Evolutionary conservation across 2,888 invertebrate species (phyloP), one percentile per base, ranked within the genome.

Genomic region (Bombyx huttoni): DNA sequence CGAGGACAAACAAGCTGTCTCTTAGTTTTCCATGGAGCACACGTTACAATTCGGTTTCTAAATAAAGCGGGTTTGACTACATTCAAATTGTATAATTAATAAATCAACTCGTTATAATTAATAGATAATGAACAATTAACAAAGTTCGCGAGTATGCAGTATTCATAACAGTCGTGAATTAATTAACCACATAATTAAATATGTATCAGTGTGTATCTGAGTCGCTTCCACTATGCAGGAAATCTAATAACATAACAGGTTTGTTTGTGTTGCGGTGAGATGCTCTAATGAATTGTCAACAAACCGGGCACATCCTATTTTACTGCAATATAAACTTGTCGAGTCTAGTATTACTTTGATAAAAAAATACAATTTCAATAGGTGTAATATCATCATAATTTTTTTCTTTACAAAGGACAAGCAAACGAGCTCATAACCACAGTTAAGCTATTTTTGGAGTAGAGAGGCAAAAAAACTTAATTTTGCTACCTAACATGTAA

Each of bases 221-320:
- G 73, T 70, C 60, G 67, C 68, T 70, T 63, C 65, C 67, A 70
- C 71, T 73, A 73, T 73, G 70, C 67, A 70, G 74, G 68, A 73
- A 78, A 78, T 79, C 73, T 80, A 81, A 82, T 84, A 83, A 78
- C 78, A 77, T 71, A 76, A 71, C 70, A 70, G 65, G 62, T 69
- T 75, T 84, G 81, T 84, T 85, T 84, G 78, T 75, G 65, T 81
- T 76, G 69, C 68, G 71, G 72, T 65, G 75, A 78, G 77, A 78
- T 79, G 81, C 75, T 78, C 71, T 85, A 82, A 85, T 85, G 81
- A 84, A 86, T 85, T 83, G 83, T 79, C 77, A 86, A 87, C 84
- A 86, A 60, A 66, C 65, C 65, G 67, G 63, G 65, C 63, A 62
- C 71, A 72, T 63, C 65, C 67, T 67, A 65, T 64, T 68, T 8